phyloP scores from a whole-genome alignment of 1,140 invertebrate species.

The Cheumatopsyche charites region DNA sequence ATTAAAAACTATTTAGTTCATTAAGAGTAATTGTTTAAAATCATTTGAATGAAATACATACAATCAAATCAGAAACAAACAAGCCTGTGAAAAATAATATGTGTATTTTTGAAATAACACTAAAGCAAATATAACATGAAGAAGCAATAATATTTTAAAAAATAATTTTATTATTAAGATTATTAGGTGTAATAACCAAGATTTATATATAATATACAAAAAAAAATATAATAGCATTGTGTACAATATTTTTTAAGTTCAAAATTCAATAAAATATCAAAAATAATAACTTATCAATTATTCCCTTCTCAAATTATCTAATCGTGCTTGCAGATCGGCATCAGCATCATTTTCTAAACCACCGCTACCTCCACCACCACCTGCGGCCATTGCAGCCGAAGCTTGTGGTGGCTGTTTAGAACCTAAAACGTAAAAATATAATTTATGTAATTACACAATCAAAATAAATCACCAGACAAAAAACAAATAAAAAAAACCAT shows the following conservation, averaged over 20 bases:
- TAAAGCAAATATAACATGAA: neutral
- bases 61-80: no score
- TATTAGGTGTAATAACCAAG: neutral
- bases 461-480: neutral
- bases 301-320: slow-evolving; percentile 92
- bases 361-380: slow-evolving; percentile 61
- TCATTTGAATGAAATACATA: no score
- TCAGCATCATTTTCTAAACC: slow-evolving; percentile 82
- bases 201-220: neutral
- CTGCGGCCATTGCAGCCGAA: slow-evolving; percentile 62
- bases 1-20: no score
- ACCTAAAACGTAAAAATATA: slow-evolving; percentile 44
- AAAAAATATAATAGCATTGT: neutral
- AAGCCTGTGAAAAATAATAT: no score
- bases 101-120: no score
- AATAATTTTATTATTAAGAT: no score
- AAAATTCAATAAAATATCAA: no score
- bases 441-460: neutral
- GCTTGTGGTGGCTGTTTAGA: slow-evolving; percentile 55
- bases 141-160: no score
- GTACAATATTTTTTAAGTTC: no score
- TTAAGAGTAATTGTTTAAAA: no score
- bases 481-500: neutral
- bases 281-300: slow-evolving; percentile 58
- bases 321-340: slow-evolving; percentile 91